Base-by-base conservation (phyloP, 2,797 vertebrate genomes). In the Austrolebias charrua region DNA sequence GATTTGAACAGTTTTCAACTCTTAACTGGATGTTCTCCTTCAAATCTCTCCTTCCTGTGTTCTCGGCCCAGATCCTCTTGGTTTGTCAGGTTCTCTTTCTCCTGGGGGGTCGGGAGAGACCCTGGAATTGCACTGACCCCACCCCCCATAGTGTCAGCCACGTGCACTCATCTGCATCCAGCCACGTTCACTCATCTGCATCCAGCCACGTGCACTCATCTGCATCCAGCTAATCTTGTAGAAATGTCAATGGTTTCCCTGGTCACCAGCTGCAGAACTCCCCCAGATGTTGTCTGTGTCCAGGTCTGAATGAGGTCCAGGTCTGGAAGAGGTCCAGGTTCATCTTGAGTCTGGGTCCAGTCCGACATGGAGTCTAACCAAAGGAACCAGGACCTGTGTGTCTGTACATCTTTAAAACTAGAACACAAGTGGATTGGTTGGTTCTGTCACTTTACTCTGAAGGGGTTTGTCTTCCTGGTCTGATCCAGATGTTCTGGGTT, bases 141-240 rank as follows among this genome's bases (percentile, higher is more conserved):
- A 8, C 44, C 14, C 24, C n/a, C 10, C 31, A 18, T 15, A 20
- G 8, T 18, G 29, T 40, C 55, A 28, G 55, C 15, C 67, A 43
- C 53, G 11, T 68, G 55, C 55, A 35, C 68, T 78, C 69, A 70
- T 75, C 71, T 71, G 60, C 62, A 60, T 59, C 75, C 58, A 48
- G 48, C 31, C n/a, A n/a, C n/a, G n/a, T n/a, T n/a, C n/a, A n/a
- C n/a, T n/a, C n/a, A n/a, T n/a, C n/a, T n/a, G n/a, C n/a, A n/a
- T n/a, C n/a, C 55, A 28, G 55, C 15, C 67, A 43, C 53, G 11
- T 68, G 55, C 55, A 35, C 68, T 78, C 69, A 70, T 75, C 71
- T 71, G 60, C 62, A 60, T 59, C 75, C 58, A 48, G 48, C 31
- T 78, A 55, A 75, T 75, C 72, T 65, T 18, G 42, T 3, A 55